Base-by-base conservation (phyloP, 2,113 vertebrate species). In the Phocoena phocoena region DNA sequence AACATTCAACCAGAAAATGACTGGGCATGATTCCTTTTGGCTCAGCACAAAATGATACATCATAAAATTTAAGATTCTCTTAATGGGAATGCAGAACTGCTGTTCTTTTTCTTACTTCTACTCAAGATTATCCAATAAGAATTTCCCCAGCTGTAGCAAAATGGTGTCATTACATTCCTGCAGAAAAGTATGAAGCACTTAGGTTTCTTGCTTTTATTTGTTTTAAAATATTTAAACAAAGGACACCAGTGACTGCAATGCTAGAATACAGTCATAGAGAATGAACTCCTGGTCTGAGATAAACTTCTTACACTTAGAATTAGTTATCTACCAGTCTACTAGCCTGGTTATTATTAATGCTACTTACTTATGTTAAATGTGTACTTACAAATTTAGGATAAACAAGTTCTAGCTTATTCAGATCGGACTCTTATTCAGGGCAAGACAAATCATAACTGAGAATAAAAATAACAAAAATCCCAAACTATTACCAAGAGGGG, bases 1-100 rank as follows among this genome's bases (percentile, higher is more conserved):
- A 71, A 96, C 70, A 95, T 81, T 91, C 90, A 96, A 90, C 71
- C 88, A 86, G 68, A 96, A 96, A 96, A 96, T 74, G 47, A 83
- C 0, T 38, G 58, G 25, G 80, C 70, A 71, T 55, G 70, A 95
- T 85, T 95, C 77, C 58, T 81, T 95, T 71, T 6, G 18, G 26
- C 58, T 96, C 62, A 96, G 62, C 12, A 79, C 41, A 95, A 93
- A 95, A 97, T 50, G 50, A 82, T 38, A 90, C 10, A 70, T 50
- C 50, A 79, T 83, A 82, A 96, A 90, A 95, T 44, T 55, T 55
- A 96, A 88, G 68, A 93, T 68, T 96, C 74, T 89, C 47, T 95
- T 95, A 86, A 89, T 62, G 55, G 77, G 38, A 93, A 88, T 13
- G 12, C 68, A 89, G 47, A 96, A 88, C 50, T 79, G 18, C 85